Base-by-base conservation (phyloP, 1,140 invertebrate species). In the Heliothis subflexa region DNA sequence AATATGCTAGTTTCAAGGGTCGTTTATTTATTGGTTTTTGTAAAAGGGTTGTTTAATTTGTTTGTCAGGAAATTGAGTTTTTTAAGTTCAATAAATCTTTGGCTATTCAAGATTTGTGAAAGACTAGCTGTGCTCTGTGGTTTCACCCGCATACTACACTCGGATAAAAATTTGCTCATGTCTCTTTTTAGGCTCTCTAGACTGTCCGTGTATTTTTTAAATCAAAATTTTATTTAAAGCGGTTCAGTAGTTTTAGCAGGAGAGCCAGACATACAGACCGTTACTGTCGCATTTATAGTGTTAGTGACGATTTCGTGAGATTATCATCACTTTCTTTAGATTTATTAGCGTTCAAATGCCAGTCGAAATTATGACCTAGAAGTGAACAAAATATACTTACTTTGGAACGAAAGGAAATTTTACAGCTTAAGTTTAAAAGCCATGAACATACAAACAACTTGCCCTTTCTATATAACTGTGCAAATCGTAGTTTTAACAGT, bases 381-480 rank as follows among this genome's bases (percentile, higher is more conserved):
- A 66, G 16, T 18, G 18, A 40, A 47, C 40, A 11, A 33, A 47
- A 47, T 33, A 66, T 13, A 66, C 40, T 47, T 13, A 66, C 40
- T 47, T 49, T 47, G 40, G 18, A 66, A 40, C 16, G 62, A 66
- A 66, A 66, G 62, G 7, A 18, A 40, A 66, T 21, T 64, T 64
- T 49, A 66, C 47, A 47, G 16, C 62, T 49, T 12, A 21, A 16
- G n/a, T 66, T 66, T 66, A 21, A 18, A 66, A 66, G 62, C 62
- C 40, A 21, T 47, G 28, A 45, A 66, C n/a, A 47, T n/a, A 13
- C 40, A 16, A 66, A 66, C 40, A 40, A 47, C 40, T 47, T 66
- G 62, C 16, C 40, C 18, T 16, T 47, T 66, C 62, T 21, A 66
- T 66, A 18, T 16, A 62, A 62, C 16, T 49, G 10, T 12, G 33